These are phyloP conservation scores for Acrocephalus arundinaceus DNA, from an alignment of 2,113 vertebrate genomes.

Conservation along the genomic window DNA sequence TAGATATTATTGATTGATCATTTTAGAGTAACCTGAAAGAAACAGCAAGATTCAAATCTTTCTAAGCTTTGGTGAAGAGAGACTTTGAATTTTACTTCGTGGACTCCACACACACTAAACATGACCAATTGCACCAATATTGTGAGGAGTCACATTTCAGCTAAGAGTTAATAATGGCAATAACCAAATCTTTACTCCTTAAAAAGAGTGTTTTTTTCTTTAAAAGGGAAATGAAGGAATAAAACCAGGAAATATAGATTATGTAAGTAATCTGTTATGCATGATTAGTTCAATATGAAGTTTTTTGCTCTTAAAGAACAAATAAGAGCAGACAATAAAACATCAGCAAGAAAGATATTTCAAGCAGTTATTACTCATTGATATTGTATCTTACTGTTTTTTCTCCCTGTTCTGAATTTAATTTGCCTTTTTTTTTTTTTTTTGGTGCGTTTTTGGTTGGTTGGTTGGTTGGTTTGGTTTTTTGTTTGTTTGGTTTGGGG, in stretches of 20 bases:
- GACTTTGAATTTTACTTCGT: background rate
- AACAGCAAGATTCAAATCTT: background rate
- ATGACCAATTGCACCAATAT: background rate
- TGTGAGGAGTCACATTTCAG: background rate
- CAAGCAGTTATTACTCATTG: background rate
- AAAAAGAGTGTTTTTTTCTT: accelerated
- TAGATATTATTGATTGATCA: background rate
- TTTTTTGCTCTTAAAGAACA: background rate
- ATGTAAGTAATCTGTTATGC: background rate
- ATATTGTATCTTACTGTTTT: background rate
- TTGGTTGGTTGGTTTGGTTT: background rate
- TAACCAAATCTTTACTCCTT: background rate
- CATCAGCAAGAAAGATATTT: background rate
- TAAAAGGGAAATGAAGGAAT: background rate
- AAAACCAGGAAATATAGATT: background rate
- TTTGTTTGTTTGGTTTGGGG: background rate
- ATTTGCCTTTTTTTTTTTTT: background rate
- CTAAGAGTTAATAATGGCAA: background rate
- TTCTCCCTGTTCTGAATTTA: background rate
- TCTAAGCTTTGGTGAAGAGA: background rate
- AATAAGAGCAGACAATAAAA: background rate
- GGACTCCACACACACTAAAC: background rate
- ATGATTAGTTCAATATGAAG: background rate
- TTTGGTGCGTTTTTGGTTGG: background rate
- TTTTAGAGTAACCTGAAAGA: background rate